Evolutionary conservation across 2,797 vertebrate genomes (phyloP).

Genomic region (Ceryle rudis): DNA sequence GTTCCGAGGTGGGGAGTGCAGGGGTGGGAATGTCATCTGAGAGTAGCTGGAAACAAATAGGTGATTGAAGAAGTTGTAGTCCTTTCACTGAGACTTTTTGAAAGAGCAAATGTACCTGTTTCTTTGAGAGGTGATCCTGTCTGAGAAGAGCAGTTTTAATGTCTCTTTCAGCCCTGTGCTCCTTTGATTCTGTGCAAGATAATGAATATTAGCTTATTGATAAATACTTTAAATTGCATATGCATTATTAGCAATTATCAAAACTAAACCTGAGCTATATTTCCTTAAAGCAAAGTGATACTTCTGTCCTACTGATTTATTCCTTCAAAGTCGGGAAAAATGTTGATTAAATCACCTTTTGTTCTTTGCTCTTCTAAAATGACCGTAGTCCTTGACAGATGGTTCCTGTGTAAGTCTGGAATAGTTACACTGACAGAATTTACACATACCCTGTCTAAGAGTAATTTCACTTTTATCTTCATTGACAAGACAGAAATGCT

Average conservation of each 20-base stretch:
- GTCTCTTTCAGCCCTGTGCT: not conserved
- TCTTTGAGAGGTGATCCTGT: not conserved
- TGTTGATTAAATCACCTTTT: not conserved
- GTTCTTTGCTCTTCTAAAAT: not conserved
- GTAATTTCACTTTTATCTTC: not conserved
- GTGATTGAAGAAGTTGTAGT: not conserved
- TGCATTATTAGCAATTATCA: not conserved
- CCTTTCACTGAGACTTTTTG: not conserved
- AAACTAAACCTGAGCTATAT: not conserved
- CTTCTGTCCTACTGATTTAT: not conserved
- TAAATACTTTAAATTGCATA: not conserved
- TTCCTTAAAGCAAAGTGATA: not conserved
- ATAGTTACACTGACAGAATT: not conserved
- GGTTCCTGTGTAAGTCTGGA: not conserved
- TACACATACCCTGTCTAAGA: not conserved
- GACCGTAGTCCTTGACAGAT: not conserved
- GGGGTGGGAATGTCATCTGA: not conserved
- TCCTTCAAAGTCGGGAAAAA: not conserved
- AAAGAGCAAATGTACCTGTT: not conserved
- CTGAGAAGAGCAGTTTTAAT: not conserved
- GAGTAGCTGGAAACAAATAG: not conserved
- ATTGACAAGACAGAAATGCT: conserved; percentile 1
- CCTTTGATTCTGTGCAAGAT: not conserved
- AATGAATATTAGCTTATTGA: not conserved
- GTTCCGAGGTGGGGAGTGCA: rapidly evolving